Conservation (phyloP, 2,888 invertebrate genomes). For the Ornithoptera alexandrae region DNA sequence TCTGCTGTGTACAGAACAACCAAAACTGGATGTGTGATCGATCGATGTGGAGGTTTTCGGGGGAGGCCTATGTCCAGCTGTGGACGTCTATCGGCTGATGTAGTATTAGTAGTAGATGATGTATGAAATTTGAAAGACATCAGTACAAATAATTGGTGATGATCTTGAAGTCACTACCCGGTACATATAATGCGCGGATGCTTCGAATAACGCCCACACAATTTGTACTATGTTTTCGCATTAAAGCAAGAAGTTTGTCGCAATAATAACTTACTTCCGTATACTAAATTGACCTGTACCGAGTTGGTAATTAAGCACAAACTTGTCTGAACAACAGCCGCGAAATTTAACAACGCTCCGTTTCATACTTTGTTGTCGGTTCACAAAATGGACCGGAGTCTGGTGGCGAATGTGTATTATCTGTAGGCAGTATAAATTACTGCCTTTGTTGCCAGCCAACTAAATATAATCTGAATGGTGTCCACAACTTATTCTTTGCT, state of each 20-base stretch:
- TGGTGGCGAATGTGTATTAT: constrained; percentile 25
- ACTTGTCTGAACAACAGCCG: not conserved
- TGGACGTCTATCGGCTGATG: too few species aligned
- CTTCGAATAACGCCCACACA: constrained; percentile 13
- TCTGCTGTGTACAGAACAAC: too few species aligned
- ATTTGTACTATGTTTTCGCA: constrained; percentile 10
- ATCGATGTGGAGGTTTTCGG: too few species aligned
- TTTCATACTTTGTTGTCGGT: constrained; percentile 17
- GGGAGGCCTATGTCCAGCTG: too few species aligned
- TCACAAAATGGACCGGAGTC: constrained; percentile 17
- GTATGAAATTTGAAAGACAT: not conserved
- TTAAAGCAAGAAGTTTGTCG: constrained; percentile 20
- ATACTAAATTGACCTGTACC: constrained; percentile 8
- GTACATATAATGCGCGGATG: not conserved
- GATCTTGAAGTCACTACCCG: not conserved
- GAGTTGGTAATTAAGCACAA: not conserved
- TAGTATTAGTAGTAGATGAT: too few species aligned
- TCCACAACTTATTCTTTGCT: too few species aligned
- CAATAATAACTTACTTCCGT: not conserved
- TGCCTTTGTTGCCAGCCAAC: constrained; percentile 15
- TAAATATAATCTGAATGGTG: not conserved
- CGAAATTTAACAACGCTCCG: constrained; percentile 6
- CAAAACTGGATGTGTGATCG: too few species aligned
- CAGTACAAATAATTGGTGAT: not conserved
- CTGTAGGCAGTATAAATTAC: constrained; percentile 20